These are phyloP conservation scores for Oncorhynchus tshawytscha DNA, from an alignment of 2,113 vertebrate genomes.

Conservation along the genomic window DNA sequence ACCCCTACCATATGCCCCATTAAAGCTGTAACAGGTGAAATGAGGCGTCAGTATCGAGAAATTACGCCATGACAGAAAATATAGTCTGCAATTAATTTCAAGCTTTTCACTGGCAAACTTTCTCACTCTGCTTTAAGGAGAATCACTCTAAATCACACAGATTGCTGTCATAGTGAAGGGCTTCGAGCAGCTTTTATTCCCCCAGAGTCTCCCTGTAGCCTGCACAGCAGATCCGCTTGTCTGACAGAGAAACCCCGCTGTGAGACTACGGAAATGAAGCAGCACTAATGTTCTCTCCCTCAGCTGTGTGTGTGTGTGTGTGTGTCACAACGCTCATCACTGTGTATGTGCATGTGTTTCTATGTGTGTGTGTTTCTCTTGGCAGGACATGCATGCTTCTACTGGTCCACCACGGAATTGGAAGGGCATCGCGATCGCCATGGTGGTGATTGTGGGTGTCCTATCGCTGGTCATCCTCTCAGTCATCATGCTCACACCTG, in stretches of 20 bases:
- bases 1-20: conserved; percentile 8
- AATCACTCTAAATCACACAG: conserved; percentile 46
- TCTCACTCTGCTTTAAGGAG: conserved; percentile 25
- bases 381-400: conserved; percentile 72
- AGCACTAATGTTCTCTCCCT: conserved; percentile 63
- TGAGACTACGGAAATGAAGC: conserved; percentile 62
- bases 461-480: conserved; percentile 79
- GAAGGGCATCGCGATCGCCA: conserved; percentile 80
- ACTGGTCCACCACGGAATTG: conserved; percentile 78
- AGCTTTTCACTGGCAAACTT: conserved; percentile 30
- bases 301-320: conserved; percentile 19
- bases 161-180: conserved; percentile 35
- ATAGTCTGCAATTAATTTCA: conserved; percentile 43
- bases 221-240: too few species aligned
- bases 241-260: conserved; percentile 44
- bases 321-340: conserved; percentile 23
- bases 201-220: conserved; percentile 26
- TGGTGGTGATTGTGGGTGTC: conserved; percentile 78
- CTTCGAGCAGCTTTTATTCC: conserved; percentile 8
- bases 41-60: conserved; percentile 32
- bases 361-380: conserved; percentile 15
- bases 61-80: conserved; percentile 28
- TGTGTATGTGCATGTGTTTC: conserved; percentile 13
- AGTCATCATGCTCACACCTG: conserved; percentile 76
- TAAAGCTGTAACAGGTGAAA: conserved; percentile 49